Evolutionary conservation across 2,797 vertebrate genomes (phyloP), one percentile per base, ranked within the genome.

Genomic region (Diglossa cyanea): DNA sequence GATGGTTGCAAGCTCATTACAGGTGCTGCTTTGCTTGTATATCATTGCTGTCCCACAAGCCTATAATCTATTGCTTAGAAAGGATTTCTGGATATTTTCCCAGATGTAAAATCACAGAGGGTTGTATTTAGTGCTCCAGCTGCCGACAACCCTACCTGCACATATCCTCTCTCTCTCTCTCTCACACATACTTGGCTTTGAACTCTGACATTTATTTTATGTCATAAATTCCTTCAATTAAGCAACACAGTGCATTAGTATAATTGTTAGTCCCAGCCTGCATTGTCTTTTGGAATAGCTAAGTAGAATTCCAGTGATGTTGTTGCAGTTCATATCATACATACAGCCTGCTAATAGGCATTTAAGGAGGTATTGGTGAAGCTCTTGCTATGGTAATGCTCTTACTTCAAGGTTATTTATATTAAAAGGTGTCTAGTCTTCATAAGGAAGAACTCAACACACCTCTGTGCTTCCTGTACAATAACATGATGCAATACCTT

Each of bases 51-150:
- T 84, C 53, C 60, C 66, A 84, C 61, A 94, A 83, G 40, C 67
- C 62, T 84, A 16, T 85, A 85, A 95, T 78, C 87, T 89, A 94
- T 92, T 88, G 75, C 86, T 95, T 92, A 87, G 57, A 83, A 79
- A 86, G 84, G 47, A 86, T 89, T 97, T 92, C 77, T 94, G 95
- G 95, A 90, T 95, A 57, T 94, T 94, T 95, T 93, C 90, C 93
- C 90, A 90, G 92, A 61, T 84, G 65, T 92, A 88, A 95, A 96
- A 91, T 88, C 62, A 82, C 44, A 86, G 70, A 92, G 42, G 26
- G 66, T 63, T 93, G 47, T 92, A 86, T 68, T 91, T 75, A 93
- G 55, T 74, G 71, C 57, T 83, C 35, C 42, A 68, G 58, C 65
- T 90, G 90, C 91, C 0, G 1, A 72, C 85, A 96, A 4, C 44